A percentile compares a stretch with the other conserved stretches of the same genome.
phyloP scores from a whole-genome alignment of 2,113 vertebrate genomes.

The Nerophis lumbriciformis region DNA sequence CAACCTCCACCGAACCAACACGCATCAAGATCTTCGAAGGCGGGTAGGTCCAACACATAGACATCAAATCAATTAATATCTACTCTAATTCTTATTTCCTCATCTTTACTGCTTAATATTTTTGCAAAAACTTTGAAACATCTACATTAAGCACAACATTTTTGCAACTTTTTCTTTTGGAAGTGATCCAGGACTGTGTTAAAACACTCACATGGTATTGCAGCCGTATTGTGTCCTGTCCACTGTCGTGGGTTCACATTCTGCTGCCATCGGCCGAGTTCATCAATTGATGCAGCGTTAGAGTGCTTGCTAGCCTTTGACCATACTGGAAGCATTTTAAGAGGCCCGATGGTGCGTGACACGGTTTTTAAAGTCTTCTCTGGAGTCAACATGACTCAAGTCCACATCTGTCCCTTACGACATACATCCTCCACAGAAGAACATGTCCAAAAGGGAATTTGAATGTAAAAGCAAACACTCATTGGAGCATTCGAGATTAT shows the following conservation, averaged over 20 bases:
- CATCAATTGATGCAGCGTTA: not conserved
- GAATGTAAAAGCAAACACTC: too few relatives aligned
- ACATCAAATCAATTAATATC: not conserved
- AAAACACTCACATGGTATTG: not conserved
- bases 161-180: not conserved
- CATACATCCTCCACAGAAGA: not conserved
- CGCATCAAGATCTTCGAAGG: slow-evolving; percentile 99
- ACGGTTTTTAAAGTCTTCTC: too few relatives aligned
- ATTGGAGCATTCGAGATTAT: too few relatives aligned
- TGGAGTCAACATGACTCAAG: not conserved
- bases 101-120: too few relatives aligned
- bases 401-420: not conserved
- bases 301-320: not conserved
- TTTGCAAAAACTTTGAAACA: not conserved
- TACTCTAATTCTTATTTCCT: too few relatives aligned
- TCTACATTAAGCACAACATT: not conserved
- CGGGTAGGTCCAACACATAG: slow-evolving; percentile 77
- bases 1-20: slow-evolving; percentile 79
- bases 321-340: not conserved
- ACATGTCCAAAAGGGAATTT: too few relatives aligned
- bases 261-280: not conserved
- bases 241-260: not conserved
- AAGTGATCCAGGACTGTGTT: not conserved
- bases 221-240: not conserved
- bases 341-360: not conserved